A percentile compares a stretch with the other conserved stretches of the same genome.
These are phyloP conservation scores for Garra rufa DNA, from an alignment of 2,113 vertebrate species.

Conservation along the genomic window DNA sequence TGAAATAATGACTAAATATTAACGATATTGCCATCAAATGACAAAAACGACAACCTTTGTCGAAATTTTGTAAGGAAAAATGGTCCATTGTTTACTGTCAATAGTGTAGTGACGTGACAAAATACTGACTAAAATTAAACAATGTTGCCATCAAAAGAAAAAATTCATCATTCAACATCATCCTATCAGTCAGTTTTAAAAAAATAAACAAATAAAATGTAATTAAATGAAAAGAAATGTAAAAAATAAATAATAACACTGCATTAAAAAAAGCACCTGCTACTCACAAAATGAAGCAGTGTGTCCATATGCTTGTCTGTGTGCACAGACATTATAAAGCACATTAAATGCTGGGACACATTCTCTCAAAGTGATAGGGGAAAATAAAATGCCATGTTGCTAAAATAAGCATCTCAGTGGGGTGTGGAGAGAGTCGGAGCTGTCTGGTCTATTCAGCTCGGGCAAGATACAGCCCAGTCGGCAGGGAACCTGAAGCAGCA, in stretches of 20 bases:
- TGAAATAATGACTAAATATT: too few relatives aligned
- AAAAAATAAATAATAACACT: background rate
- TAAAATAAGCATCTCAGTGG: slow-evolving; percentile 41
- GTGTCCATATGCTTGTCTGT: background rate
- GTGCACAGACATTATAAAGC: background rate
- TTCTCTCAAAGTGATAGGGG: slow-evolving; percentile 23
- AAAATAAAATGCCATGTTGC: slow-evolving; percentile 42
- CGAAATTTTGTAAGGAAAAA: too few relatives aligned
- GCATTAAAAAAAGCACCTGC: background rate
- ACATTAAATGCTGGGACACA: background rate
- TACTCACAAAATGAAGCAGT: background rate
- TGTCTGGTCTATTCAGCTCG: slow-evolving; percentile 43
- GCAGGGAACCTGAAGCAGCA: slow-evolving; percentile 31
- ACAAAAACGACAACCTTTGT: too few relatives aligned
- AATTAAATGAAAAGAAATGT: too few relatives aligned
- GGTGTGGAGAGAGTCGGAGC: slow-evolving; percentile 35
- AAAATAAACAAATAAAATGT: too few relatives aligned
- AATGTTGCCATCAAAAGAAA: too few relatives aligned
- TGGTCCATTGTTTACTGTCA: too few relatives aligned
- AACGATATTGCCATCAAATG: too few relatives aligned
- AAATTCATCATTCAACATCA: too few relatives aligned
- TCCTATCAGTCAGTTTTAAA: too few relatives aligned
- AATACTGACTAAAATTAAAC: too few relatives aligned
- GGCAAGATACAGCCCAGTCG: slow-evolving; percentile 25
- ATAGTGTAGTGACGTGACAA: too few relatives aligned